Conservation (phyloP, 2,797 vertebrate species). For the Telmatherina bonti region DNA sequence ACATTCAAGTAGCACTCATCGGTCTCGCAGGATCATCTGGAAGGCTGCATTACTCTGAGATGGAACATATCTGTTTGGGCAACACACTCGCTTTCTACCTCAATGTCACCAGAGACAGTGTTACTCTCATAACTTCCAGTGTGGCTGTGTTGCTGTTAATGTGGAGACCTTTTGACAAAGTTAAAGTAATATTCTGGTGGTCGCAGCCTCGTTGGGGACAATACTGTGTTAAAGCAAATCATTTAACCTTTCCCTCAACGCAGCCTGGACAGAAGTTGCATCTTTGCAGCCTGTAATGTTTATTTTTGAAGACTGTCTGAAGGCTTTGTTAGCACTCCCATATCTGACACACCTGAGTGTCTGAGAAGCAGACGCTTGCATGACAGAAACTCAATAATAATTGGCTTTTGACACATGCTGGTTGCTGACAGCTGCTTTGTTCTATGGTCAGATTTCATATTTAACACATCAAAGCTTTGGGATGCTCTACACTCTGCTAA, state of each 20-base stretch:
- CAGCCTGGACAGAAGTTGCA: slow-evolving; percentile 35
- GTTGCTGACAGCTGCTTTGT: slow-evolving; percentile 93
- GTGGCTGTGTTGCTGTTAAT: slow-evolving; percentile 78
- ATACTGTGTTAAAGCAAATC: slow-evolving; percentile 33
- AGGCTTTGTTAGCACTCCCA: slow-evolving; percentile 64
- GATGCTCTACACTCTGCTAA: slow-evolving; percentile 62
- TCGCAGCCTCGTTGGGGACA: slow-evolving; percentile 40
- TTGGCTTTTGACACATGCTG: slow-evolving; percentile 90
- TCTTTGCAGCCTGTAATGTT: slow-evolving; percentile 54
- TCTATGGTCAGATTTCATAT: slow-evolving; percentile 93
- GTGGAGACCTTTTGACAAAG: slow-evolving; percentile 71
- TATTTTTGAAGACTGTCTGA: slow-evolving; percentile 65
- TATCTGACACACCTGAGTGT: slow-evolving; percentile 74
- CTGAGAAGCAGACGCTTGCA: slow-evolving; percentile 80
- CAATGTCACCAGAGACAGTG: slow-evolving; percentile 78
- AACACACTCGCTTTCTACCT: slow-evolving; percentile 63
- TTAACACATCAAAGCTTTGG: slow-evolving; percentile 93
- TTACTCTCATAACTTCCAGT: slow-evolving; percentile 69
- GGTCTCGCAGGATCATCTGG: slow-evolving; percentile 80
- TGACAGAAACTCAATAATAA: slow-evolving; percentile 95
- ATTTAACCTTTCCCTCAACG: slow-evolving; percentile 49
- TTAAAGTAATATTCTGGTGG: slow-evolving; percentile 76
- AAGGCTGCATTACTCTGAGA: slow-evolving; percentile 79
- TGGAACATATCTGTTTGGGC: slow-evolving; percentile 79
- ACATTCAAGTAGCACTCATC: slow-evolving; percentile 85